Conservation (phyloP, 2,797 vertebrate genomes). For the Clarias laeviceps region DNA sequence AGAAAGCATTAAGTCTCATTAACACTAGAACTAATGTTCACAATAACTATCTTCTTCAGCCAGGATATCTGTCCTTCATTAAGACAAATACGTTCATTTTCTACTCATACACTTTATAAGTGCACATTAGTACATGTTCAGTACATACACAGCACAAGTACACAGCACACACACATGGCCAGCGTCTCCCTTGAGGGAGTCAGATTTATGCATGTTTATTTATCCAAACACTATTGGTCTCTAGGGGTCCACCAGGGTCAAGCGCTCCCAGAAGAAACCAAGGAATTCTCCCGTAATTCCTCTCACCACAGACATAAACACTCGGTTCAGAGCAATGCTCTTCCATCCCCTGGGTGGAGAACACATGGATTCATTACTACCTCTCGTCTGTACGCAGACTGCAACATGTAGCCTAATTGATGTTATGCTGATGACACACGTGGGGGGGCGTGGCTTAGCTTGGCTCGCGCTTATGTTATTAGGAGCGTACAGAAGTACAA, state of each 20-base stretch:
- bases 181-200: conserved; percentile 23
- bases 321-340: conserved; percentile 14
- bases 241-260: conserved; percentile 47
- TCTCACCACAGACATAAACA: conserved; percentile 47
- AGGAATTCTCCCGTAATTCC: conserved; percentile 52
- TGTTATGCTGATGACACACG: background rate
- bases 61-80: background rate
- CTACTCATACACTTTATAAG: background rate
- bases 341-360: conserved; percentile 27
- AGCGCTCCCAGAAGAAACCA: conserved; percentile 46
- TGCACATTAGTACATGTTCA: background rate
- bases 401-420: background rate
- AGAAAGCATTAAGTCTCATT: background rate
- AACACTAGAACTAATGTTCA: background rate
- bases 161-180: conserved; percentile 21
- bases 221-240: conserved; percentile 49
- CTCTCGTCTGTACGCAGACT: background rate
- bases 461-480: conserved; percentile 6
- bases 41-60: background rate
- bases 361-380: conserved; percentile 14
- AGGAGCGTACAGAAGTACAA: background rate
- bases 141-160: background rate
- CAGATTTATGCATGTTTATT: conserved; percentile 59
- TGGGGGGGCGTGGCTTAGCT: background rate
- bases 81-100: background rate